Evolutionary conservation across 2,888 invertebrate species (phyloP).

Genomic region (Andrena marginata): DNA sequence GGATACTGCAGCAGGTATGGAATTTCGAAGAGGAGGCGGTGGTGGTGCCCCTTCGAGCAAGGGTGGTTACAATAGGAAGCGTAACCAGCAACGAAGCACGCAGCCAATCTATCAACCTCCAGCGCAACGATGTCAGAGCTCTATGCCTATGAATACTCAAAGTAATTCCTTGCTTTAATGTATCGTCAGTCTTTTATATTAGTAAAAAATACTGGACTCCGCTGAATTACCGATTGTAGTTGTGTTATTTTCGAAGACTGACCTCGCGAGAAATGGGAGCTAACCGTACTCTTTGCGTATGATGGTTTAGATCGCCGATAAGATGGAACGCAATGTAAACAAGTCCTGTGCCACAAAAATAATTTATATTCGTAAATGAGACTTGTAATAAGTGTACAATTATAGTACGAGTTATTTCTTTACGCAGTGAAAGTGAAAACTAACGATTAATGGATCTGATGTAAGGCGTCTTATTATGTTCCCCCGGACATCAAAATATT

Average conservation of each 20-base stretch:
- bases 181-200: constrained; percentile 55
- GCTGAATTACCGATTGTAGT: constrained; percentile 58
- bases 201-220: constrained; percentile 59
- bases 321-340: constrained; percentile 36
- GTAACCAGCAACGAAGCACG: constrained; percentile 80
- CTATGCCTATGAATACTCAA: constrained; percentile 66
- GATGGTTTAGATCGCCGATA: constrained; percentile 39
- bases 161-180: constrained; percentile 73
- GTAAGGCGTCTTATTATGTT: constrained; percentile 63
- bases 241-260: constrained; percentile 60
- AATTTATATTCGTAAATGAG: constrained; percentile 56
- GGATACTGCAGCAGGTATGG: constrained; percentile 73
- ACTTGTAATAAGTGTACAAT: constrained; percentile 57
- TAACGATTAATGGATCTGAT: constrained; percentile 44
- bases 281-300: constrained; percentile 38
- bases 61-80: constrained; percentile 74
- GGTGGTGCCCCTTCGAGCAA: constrained; percentile 72
- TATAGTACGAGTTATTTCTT: constrained; percentile 58
- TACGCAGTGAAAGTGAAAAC: constrained; percentile 42
- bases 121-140: constrained; percentile 77
- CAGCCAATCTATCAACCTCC: constrained; percentile 84
- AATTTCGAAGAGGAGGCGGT: constrained; percentile 79
- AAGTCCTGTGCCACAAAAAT: constrained; percentile 61
- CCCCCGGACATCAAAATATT: constrained; percentile 54
- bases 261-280: constrained; percentile 41